Evolutionary conservation across 2,113 vertebrate genomes (phyloP).

Genomic region (Riparia riparia): DNA sequence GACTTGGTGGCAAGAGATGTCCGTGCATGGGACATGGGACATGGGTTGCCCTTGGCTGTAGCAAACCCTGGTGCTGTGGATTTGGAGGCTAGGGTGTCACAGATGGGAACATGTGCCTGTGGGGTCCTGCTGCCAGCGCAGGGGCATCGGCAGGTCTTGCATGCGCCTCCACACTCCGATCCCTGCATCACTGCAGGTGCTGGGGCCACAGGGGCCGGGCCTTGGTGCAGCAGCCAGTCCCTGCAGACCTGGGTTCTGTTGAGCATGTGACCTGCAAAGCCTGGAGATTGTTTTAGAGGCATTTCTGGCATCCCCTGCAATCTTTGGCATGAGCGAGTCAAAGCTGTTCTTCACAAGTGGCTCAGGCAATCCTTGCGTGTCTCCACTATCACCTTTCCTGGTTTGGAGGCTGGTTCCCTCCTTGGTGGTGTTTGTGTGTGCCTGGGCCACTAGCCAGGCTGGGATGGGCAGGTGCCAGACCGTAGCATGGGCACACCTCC

Average conservation of each 20-base stretch:
- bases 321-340: neutral
- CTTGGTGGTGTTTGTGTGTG: neutral
- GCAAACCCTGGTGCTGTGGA: neutral
- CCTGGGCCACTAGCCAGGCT: neutral
- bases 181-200: neutral
- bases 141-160: neutral
- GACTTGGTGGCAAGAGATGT: neutral
- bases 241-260: neutral
- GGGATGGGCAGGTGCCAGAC: neutral
- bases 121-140: neutral
- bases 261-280: neutral
- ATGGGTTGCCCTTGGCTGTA: neutral
- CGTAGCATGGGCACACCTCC: neutral
- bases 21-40: neutral
- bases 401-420: neutral
- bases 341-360: neutral
- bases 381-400: neutral
- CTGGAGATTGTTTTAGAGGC: neutral
- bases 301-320: neutral
- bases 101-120: neutral
- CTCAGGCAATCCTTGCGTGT: neutral
- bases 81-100: neutral
- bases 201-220: neutral
- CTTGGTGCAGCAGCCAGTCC: neutral
- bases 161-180: fast-evolving